phyloP scores from a whole-genome alignment of 1,140 invertebrate genomes.

The Anadara kagoshimensis region DNA sequence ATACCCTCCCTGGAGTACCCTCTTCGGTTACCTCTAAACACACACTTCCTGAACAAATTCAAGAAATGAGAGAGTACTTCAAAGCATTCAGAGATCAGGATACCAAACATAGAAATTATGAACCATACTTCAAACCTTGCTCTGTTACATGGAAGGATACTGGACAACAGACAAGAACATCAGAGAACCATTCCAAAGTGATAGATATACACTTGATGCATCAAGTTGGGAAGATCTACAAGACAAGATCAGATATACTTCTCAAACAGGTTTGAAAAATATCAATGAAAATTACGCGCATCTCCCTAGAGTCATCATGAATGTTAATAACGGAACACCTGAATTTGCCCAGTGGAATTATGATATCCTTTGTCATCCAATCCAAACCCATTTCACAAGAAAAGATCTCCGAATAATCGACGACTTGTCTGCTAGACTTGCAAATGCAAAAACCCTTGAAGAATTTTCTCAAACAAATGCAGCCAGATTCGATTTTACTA shows the following conservation, averaged over 20 bases:
- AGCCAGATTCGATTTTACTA: slow-evolving; percentile 21
- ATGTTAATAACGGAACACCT: slow-evolving; percentile 41
- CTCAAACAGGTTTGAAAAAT: slow-evolving; percentile 51
- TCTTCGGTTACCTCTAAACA: slow-evolving; percentile 51
- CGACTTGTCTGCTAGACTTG: slow-evolving; percentile 27
- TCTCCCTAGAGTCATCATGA: slow-evolving; percentile 53
- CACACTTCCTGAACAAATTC: slow-evolving; percentile 55
- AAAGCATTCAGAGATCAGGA: slow-evolving; percentile 59
- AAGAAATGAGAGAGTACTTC: slow-evolving; percentile 65
- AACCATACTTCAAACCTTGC: slow-evolving; percentile 62
- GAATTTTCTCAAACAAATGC: slow-evolving; percentile 23
- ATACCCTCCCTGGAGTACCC: slow-evolving; percentile 63
- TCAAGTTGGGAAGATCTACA: slow-evolving; percentile 51
- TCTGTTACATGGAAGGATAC: slow-evolving; percentile 67
- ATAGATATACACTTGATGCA: slow-evolving; percentile 57
- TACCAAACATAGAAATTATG: slow-evolving; percentile 50
- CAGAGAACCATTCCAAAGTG: slow-evolving; percentile 58
- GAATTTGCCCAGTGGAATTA: slow-evolving; percentile 57
- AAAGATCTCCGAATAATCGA: slow-evolving; percentile 28
- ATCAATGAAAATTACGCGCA: slow-evolving; percentile 51
- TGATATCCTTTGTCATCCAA: slow-evolving; percentile 47
- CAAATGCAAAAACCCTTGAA: slow-evolving; percentile 21
- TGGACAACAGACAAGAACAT: slow-evolving; percentile 58
- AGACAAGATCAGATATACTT: slow-evolving; percentile 51
- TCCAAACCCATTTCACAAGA: slow-evolving; percentile 38